A percentile compares a stretch with the other conserved stretches of the same genome.
These are phyloP conservation scores for Karalla daura DNA, from an alignment of 2,797 vertebrate genomes.

Conservation along the genomic window DNA sequence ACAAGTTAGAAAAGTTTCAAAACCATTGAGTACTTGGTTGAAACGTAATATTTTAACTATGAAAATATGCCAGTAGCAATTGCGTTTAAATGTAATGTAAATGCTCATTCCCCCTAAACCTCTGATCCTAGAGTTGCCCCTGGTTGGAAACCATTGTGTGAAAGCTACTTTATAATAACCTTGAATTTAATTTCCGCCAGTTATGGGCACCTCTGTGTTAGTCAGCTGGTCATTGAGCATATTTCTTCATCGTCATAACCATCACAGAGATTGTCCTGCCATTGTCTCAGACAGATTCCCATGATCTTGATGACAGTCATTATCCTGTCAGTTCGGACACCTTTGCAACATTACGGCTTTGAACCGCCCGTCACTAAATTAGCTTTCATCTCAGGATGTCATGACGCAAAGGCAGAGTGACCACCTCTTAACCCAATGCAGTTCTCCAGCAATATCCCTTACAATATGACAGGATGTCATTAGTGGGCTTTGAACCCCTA, in stretches of 20 bases:
- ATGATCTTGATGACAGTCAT: conserved; percentile 24
- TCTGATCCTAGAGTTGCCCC: too few species aligned
- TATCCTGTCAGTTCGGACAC: conserved; percentile 1
- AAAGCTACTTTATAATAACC: conserved; percentile 1
- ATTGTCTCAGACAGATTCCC: conserved; percentile 27
- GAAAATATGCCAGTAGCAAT: too few species aligned
- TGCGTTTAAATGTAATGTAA: too few species aligned
- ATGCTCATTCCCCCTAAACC: too few species aligned
- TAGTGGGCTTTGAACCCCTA: conserved; percentile 22
- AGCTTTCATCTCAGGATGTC: not conserved
- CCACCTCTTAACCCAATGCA: conserved; percentile 14
- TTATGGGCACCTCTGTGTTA: not conserved
- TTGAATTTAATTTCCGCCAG: conserved; percentile 1
- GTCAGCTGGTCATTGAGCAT: conserved; percentile 1
- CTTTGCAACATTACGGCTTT: conserved; percentile 7
- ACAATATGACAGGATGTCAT: conserved; percentile 28
- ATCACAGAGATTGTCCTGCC: not conserved
- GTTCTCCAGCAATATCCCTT: conserved; percentile 2
- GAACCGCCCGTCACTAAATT: not conserved
- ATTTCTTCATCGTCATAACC: conserved; percentile 4
- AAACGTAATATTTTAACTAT: too few species aligned
- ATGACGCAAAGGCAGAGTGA: conserved; percentile 6
- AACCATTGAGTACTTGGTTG: too few species aligned
- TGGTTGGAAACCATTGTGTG: too few species aligned
- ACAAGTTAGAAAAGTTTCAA: too few species aligned